These are phyloP conservation scores for Sigmodon hispidus DNA, from an alignment of 2,113 vertebrate species.

Conservation along the genomic window DNA sequence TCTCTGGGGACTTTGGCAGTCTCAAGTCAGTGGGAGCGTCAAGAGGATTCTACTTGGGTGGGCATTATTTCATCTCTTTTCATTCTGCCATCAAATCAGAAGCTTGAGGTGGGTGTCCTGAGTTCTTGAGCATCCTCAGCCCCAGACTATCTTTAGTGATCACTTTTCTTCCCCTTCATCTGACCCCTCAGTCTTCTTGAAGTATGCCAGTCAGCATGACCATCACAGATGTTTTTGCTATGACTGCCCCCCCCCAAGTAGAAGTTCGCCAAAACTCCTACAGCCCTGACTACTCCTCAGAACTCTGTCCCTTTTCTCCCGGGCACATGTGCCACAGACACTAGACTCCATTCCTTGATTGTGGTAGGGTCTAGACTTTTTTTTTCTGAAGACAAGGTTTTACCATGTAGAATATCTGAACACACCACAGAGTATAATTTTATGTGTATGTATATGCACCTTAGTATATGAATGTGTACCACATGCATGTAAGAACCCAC, in stretches of 20 bases:
- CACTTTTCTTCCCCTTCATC: background rate
- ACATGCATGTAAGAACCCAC: background rate
- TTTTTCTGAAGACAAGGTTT: background rate
- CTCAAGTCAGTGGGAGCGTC: background rate
- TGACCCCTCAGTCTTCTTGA: background rate
- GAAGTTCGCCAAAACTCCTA: background rate
- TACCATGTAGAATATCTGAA: too few species aligned
- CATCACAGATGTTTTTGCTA: background rate
- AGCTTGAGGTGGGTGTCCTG: background rate
- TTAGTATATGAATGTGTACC: background rate
- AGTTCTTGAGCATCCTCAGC: background rate
- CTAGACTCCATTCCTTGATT: background rate
- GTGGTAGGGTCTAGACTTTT: background rate
- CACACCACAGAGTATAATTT: too few species aligned
- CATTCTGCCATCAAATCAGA: background rate
- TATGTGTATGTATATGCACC: background rate
- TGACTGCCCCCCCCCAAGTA: background rate
- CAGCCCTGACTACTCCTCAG: background rate
- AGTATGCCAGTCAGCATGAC: background rate
- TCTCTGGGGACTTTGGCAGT: background rate
- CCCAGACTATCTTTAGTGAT: background rate
- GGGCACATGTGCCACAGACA: background rate
- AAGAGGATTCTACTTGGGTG: background rate
- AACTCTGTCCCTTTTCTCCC: constrained; percentile 1
- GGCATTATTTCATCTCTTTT: background rate